phyloP scores from a whole-genome alignment of 2,797 vertebrate genomes.

The Intellagama lesueurii region DNA sequence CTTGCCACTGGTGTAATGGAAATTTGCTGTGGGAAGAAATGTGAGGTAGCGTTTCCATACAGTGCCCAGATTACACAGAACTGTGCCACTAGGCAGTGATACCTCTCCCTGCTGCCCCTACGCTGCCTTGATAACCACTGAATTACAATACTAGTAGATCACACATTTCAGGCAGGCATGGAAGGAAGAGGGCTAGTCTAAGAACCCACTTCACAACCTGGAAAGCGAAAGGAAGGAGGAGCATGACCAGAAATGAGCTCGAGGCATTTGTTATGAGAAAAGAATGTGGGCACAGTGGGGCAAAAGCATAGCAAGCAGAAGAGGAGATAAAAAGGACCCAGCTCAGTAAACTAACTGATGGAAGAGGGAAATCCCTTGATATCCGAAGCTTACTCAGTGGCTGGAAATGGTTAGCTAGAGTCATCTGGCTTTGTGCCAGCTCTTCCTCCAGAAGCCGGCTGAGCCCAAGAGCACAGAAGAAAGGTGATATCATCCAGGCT shows the following conservation, averaged over 20 bases:
- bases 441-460: neutral
- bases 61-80: neutral
- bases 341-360: neutral
- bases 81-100: neutral
- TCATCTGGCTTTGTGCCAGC: neutral
- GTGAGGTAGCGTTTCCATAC: neutral
- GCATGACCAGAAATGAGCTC: neutral
- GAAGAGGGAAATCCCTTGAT: neutral
- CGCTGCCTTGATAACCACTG: neutral
- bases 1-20: neutral
- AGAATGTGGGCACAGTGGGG: conserved; percentile 7
- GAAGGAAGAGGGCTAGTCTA: neutral
- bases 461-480: conserved; percentile 12
- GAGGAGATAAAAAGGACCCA: neutral
- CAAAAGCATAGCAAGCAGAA: neutral
- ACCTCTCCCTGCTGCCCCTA: neutral
- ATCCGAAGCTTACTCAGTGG: neutral
- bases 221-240: neutral
- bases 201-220: neutral
- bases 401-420: conserved; percentile 1
- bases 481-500: conserved; percentile 20
- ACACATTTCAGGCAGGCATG: neutral
- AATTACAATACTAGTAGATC: neutral
- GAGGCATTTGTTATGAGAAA: conserved; percentile 4
- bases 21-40: neutral